Evolutionary conservation across 2,797 vertebrate genomes (phyloP).

Genomic region (Chaetophractus vellerosus): DNA sequence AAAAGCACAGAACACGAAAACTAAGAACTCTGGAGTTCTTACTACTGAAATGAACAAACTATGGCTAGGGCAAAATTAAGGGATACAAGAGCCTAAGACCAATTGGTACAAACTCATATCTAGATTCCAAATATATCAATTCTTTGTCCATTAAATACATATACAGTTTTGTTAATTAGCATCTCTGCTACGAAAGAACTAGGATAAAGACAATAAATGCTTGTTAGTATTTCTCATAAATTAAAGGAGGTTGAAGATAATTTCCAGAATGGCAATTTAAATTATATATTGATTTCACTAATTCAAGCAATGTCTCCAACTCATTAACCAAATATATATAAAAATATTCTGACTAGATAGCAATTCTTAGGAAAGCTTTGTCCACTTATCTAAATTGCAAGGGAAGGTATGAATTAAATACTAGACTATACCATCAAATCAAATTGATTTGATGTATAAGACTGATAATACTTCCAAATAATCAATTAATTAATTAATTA

Average conservation of each 20-base stretch:
- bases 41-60: slow-evolving; percentile 25
- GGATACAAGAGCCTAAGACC: background rate
- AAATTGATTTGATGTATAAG: background rate
- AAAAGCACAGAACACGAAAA: background rate
- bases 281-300: slow-evolving; percentile 11
- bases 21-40: background rate
- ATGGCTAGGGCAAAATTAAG: slow-evolving; percentile 28
- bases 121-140: background rate
- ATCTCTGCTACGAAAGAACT: background rate
- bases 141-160: background rate
- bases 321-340: background rate
- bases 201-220: slow-evolving; percentile 4
- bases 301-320: slow-evolving; percentile 5
- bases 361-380: background rate
- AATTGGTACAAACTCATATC: background rate
- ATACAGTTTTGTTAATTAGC: background rate
- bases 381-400: background rate
- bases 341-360: background rate
- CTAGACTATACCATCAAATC: background rate
- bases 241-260: slow-evolving; percentile 1
- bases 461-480: background rate
- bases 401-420: background rate
- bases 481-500: background rate
- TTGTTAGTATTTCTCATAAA: background rate
- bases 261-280: background rate